Percentiles rank a stretch among this genome's conserved stretches.
phyloP scores from a whole-genome alignment of 2,113 vertebrate species.

The Rostratula benghalensis region DNA sequence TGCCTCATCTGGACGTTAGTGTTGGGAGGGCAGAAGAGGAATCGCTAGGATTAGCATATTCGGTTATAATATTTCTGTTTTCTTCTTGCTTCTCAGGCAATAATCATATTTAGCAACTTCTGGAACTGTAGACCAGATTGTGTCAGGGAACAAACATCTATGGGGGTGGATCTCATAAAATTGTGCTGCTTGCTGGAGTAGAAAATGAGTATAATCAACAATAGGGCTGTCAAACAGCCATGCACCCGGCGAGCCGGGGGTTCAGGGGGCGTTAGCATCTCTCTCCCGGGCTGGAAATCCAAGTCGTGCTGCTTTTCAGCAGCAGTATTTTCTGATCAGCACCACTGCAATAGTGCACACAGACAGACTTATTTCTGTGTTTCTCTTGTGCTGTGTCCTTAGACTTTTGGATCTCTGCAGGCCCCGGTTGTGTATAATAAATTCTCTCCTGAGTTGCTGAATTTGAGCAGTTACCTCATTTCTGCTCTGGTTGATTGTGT shows the following conservation, averaged over 20 bases:
- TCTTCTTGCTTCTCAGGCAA: constrained; percentile 27
- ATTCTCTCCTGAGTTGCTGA: neutral
- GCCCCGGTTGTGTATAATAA: neutral
- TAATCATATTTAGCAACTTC: constrained; percentile 62
- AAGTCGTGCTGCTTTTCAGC: neutral
- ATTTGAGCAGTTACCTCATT: constrained; percentile 1
- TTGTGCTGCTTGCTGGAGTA: constrained; percentile 27
- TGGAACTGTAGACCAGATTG: constrained; percentile 37
- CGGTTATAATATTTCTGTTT: constrained; percentile 30
- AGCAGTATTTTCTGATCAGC: constrained; percentile 11
- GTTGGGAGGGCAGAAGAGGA: neutral
- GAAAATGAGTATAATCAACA: constrained; percentile 31
- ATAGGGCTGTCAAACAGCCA: neutral
- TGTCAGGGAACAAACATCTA: constrained; percentile 37
- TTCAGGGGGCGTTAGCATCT: neutral
- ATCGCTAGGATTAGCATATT: neutral
- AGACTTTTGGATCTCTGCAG: neutral
- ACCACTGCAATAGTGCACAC: neutral
- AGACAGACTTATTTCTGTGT: neutral
- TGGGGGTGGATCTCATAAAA: constrained; percentile 47
- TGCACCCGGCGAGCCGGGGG: neutral
- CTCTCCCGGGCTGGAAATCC: neutral
- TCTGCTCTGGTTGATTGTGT: neutral
- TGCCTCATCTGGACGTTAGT: neutral
- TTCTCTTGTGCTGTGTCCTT: neutral